Conservation (phyloP, 2,888 invertebrate species). For the Parnassius glacialis region DNA sequence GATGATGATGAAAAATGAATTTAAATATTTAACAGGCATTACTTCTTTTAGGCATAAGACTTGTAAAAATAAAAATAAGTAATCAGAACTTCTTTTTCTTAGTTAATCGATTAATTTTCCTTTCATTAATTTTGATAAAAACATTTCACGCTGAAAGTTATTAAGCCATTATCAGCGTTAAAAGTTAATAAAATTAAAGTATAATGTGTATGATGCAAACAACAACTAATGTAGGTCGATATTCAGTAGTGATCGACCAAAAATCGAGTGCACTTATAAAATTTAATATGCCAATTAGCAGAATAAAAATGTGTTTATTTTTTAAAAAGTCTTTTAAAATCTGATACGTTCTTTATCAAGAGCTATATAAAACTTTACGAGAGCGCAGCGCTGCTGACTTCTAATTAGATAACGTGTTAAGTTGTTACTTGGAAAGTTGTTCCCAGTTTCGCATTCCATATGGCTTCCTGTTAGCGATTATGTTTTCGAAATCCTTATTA, state of each 20-base stretch:
- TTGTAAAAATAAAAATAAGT: no score
- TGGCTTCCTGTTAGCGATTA: constrained; percentile 9
- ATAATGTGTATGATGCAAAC: constrained; percentile 17
- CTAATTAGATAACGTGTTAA: constrained; percentile 14
- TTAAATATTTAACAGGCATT: no score
- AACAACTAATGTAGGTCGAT: constrained; percentile 21
- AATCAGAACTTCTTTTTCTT: no score
- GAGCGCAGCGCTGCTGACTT: background rate
- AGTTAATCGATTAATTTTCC: no score
- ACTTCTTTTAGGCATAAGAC: no score
- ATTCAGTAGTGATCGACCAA: constrained; percentile 11
- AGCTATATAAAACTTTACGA: constrained; percentile 10
- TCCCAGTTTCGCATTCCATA: constrained; percentile 13
- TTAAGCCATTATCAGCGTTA: background rate
- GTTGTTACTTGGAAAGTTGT: constrained; percentile 15
- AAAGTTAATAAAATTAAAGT: constrained; percentile 5
- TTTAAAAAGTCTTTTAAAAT: constrained; percentile 19
- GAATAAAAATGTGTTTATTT: constrained; percentile 20
- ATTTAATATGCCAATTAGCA: constrained; percentile 19
- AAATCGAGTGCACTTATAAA: constrained; percentile 14
- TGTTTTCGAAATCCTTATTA: constrained; percentile 20
- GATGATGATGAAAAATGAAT: no score
- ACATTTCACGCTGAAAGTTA: no score
- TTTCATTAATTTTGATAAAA: no score
- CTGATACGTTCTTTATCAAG: constrained; percentile 13